These are phyloP conservation scores for Prionailurus bengalensis DNA, from an alignment of 2,113 vertebrate species.

Conservation along the genomic window DNA sequence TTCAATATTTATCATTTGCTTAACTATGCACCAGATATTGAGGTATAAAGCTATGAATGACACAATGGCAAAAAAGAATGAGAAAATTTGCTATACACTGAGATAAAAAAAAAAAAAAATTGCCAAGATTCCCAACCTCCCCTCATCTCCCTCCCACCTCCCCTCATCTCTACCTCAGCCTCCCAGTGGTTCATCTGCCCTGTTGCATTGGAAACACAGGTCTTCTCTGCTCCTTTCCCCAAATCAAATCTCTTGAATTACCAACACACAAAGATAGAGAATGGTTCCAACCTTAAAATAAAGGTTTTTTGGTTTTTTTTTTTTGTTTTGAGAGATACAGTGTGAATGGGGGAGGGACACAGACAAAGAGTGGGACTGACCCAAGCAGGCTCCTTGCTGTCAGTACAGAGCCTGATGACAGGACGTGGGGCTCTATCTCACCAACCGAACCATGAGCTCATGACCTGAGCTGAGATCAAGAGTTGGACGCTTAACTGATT, in stretches of 20 bases:
- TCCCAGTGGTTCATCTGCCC: neutral
- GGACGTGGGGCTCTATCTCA: no score
- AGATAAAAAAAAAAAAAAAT: neutral
- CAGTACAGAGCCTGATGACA: no score
- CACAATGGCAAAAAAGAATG: neutral
- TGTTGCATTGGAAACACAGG: neutral
- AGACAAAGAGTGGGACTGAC: no score
- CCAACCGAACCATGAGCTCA: no score
- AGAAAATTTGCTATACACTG: neutral
- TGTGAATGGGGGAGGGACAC: no score
- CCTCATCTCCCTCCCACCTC: neutral
- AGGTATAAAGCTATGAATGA: neutral
- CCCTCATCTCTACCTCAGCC: neutral
- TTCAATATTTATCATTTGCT: slow-evolving; percentile 4
- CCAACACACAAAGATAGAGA: neutral
- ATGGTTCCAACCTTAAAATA: neutral
- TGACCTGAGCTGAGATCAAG: no score
- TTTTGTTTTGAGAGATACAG: no score
- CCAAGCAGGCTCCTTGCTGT: no score
- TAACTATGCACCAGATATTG: neutral
- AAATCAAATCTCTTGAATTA: neutral
- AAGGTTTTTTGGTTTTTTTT: neutral
- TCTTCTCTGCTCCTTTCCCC: neutral
- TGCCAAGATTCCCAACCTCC: neutral
- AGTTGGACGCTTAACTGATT: no score